These are phyloP conservation scores for Phalera bucephala DNA, from an alignment of 2,888 invertebrate species.

Conservation along the genomic window DNA sequence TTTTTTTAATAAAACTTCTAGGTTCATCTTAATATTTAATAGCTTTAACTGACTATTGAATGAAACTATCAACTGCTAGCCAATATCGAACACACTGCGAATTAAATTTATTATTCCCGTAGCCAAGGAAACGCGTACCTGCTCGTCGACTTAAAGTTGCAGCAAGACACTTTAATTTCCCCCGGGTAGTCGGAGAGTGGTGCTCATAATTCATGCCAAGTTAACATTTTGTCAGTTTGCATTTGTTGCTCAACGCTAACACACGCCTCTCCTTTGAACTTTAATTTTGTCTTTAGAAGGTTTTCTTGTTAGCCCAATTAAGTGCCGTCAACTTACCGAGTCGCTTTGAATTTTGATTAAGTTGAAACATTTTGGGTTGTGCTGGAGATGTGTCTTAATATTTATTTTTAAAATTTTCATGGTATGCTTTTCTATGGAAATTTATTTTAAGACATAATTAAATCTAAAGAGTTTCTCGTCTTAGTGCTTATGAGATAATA, in stretches of 20 bases:
- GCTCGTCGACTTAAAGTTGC: constrained; percentile 74
- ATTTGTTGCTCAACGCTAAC: constrained; percentile 66
- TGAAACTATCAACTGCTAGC: too few species aligned
- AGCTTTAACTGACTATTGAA: too few species aligned
- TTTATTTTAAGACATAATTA: too few species aligned
- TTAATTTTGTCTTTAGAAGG: constrained; percentile 48
- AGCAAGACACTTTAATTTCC: constrained; percentile 82
- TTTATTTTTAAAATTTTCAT: constrained; percentile 14
- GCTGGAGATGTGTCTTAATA: constrained; percentile 12
- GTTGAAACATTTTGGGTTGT: constrained; percentile 26
- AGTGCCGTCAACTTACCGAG: constrained; percentile 35
- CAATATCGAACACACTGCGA: constrained; percentile 49
- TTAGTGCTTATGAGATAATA: too few species aligned
- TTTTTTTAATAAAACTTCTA: too few species aligned
- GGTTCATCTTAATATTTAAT: too few species aligned
- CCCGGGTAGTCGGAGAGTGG: constrained; percentile 58
- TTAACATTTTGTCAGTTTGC: constrained; percentile 80
- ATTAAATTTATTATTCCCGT: constrained; percentile 64
- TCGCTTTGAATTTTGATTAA: constrained; percentile 44
- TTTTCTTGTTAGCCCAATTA: constrained; percentile 53
- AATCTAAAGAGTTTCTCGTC: too few species aligned
- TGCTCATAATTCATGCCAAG: constrained; percentile 79
- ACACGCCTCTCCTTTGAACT: constrained; percentile 55
- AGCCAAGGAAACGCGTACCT: constrained; percentile 61
- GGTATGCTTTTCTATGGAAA: constrained; percentile 1